A percentile compares a stretch with the other conserved stretches of the same genome.
These are phyloP conservation scores for Nebria brevicollis DNA, from an alignment of 2,888 invertebrate genomes.

Conservation along the genomic window DNA sequence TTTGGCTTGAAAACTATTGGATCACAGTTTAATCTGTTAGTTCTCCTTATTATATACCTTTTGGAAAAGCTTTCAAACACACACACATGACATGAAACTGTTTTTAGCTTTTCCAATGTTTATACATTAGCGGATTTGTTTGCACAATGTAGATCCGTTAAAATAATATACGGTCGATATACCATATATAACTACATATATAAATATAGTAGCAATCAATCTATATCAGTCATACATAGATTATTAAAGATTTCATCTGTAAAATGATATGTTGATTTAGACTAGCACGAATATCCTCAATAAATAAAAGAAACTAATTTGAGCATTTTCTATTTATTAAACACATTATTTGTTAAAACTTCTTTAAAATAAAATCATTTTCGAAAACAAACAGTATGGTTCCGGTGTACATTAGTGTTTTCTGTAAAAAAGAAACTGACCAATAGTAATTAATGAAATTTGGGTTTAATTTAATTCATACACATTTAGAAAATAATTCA, in stretches of 20 bases:
- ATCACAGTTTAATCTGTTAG: constrained; percentile 1
- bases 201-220: background rate
- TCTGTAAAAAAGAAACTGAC: no score
- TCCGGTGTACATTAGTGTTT: no score
- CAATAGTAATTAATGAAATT: no score
- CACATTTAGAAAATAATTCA: no score
- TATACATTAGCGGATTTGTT: background rate
- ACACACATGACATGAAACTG: background rate
- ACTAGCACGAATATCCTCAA: no score
- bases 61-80: background rate
- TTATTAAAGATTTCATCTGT: background rate
- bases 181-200: background rate
- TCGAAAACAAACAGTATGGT: no score
- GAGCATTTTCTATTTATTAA: no score
- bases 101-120: background rate
- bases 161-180: background rate
- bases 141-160: background rate
- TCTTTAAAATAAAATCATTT: no score
- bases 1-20: background rate
- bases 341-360: no score
- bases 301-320: no score
- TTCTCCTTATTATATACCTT: constrained; percentile 1
- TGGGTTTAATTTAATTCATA: no score
- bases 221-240: background rate
- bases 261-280: background rate